Evolutionary conservation across 2,113 vertebrate species (phyloP).

Genomic region (Platanista minor): DNA sequence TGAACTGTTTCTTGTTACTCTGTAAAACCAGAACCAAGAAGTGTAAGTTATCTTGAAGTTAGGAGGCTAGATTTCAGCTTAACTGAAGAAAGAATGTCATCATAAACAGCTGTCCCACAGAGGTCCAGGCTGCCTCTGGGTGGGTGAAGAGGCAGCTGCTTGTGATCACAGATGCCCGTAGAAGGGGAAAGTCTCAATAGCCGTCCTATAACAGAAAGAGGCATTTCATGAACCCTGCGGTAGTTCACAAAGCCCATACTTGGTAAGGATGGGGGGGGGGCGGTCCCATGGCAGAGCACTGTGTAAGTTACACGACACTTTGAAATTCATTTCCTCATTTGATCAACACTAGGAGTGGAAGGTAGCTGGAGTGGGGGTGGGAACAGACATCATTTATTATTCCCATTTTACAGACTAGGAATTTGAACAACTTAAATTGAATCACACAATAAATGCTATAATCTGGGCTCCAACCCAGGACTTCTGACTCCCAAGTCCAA

Average conservation of each 20-base stretch:
- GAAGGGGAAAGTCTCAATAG: not conserved
- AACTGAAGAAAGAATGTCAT: not conserved
- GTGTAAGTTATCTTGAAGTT: not conserved
- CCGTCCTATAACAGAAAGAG: not conserved
- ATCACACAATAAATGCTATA: not conserved
- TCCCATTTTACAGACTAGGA: not conserved
- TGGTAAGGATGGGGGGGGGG: not conserved
- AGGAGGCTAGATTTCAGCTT: not conserved
- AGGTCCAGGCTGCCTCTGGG: not conserved
- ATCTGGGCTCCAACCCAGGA: not conserved
- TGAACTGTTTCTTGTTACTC: not conserved
- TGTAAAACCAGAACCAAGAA: conserved; percentile 17
- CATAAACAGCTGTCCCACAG: not conserved
- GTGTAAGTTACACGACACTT: too few species aligned
- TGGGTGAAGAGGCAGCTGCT: not conserved
- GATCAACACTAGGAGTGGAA: not conserved
- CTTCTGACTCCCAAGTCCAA: not conserved
- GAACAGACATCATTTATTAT: not conserved
- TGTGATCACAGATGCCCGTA: not conserved
- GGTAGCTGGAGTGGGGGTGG: not conserved
- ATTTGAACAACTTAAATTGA: not conserved
- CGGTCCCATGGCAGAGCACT: not conserved
- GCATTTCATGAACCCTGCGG: not conserved
- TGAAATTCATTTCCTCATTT: not conserved
- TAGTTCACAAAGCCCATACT: not conserved